Conservation (phyloP, 2,113 vertebrate genomes). For the Dromaius novaehollandiae region DNA sequence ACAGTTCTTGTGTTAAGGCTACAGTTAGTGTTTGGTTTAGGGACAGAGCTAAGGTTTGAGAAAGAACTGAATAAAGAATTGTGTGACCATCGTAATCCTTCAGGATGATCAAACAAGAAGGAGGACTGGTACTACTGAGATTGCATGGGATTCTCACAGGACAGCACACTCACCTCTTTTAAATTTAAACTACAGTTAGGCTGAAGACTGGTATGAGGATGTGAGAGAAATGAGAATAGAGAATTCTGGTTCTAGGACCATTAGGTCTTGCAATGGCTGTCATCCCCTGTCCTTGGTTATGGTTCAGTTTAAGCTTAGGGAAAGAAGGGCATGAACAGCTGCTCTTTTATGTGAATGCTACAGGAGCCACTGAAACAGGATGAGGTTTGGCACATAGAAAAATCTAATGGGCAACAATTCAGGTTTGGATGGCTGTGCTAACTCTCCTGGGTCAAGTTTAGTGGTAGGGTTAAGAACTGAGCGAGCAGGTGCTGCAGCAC, state of each 20-base stretch:
- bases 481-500: background rate
- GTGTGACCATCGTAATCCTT: background rate
- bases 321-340: background rate
- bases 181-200: background rate
- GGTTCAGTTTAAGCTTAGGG: background rate
- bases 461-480: background rate
- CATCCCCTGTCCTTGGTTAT: accelerated
- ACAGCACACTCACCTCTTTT: background rate
- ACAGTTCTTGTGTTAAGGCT: background rate
- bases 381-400: background rate
- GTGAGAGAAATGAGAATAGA: background rate
- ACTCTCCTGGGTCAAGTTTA: background rate
- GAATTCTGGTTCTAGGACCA: background rate
- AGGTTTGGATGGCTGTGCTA: background rate
- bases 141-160: background rate
- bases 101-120: background rate
- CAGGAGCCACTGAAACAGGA: background rate
- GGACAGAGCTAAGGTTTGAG: background rate
- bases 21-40: background rate
- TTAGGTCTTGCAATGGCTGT: background rate
- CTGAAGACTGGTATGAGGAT: background rate
- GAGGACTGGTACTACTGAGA: background rate
- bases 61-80: background rate
- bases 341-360: background rate
- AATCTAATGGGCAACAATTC: background rate